Base-by-base conservation (phyloP, 1,140 invertebrate genomes). In the Drosophila quadrilineata region DNA sequence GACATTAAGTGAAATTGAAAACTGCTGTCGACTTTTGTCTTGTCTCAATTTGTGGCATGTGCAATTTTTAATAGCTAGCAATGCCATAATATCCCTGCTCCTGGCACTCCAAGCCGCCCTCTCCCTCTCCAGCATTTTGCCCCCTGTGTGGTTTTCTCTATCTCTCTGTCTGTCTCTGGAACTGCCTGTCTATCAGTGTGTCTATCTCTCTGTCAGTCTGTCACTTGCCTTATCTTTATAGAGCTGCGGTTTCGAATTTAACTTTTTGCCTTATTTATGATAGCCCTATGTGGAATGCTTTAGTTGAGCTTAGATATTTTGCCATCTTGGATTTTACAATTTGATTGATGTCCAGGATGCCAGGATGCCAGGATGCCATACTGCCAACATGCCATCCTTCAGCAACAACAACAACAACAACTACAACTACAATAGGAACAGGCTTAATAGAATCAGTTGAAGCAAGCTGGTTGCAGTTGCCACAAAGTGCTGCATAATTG, bases 1-100 rank as follows among this genome's bases (percentile, higher is more conserved):
- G 71, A 82, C 75, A 82, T 84, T 84, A 82, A 84, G 69, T 77
- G 77, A 84, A 82, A 82, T 82, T 82, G 79, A 82, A 82, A 85
- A 71, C 71, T 58, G 70, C 48, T 73, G 56, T 71, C 64, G 49
- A 63, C 73, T 76, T 71, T 50, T 53, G 50, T 71, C 58, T 63
- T 64, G 73, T 84, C 69, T 84, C 79, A 72, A 82, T 82, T 77
- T 69, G 60, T 80, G 77, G 69, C 69, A 84, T 82, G 73, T 85
- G 74, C 79, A 74, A 57, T 85, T 85, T 85, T 85, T 85, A 84
- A 82, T 82, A 85, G 79, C 63, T 45, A 9, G 28, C 45, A 41
- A 28, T 58, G 40, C 19, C 40, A 43, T 22, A 43, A 14, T 28
- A 19, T 52, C 40, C 38, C 56, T 56, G 45, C 49, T 49, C 26